Conservation (phyloP, 2,113 vertebrate species). For the Phodopus roborovskii region DNA sequence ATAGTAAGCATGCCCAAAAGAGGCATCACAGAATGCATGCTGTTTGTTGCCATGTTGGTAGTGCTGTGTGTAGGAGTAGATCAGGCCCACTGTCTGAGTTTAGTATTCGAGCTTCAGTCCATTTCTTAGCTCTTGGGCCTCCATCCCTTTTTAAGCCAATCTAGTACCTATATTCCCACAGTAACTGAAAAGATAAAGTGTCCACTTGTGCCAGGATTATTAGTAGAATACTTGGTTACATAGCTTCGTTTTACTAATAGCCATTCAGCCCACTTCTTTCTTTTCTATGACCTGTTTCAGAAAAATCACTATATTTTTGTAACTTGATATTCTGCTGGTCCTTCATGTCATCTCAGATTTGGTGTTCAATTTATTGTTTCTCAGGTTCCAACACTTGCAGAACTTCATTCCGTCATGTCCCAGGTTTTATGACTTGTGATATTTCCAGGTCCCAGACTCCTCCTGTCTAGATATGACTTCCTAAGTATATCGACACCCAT, state of each 20-base stretch:
- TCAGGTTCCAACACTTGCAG: neutral
- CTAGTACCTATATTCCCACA: neutral
- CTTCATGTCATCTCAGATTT: neutral
- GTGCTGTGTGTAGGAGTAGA: neutral
- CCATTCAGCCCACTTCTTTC: neutral
- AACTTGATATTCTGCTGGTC: neutral
- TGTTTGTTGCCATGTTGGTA: neutral
- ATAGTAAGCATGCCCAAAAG: neutral
- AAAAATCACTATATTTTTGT: neutral
- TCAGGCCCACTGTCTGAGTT: neutral
- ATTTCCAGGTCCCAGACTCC: neutral
- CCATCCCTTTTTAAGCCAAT: neutral
- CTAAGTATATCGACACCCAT: neutral
- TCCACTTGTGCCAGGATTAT: neutral
- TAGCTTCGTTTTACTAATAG: conserved; percentile 20
- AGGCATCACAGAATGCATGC: rapidly evolving
- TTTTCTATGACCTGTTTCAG: neutral
- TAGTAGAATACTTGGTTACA: neutral
- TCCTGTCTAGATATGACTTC: neutral
- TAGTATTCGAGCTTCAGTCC: neutral
- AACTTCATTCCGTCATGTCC: neutral
- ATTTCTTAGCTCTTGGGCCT: neutral
- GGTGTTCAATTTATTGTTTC: neutral
- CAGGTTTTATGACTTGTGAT: neutral
- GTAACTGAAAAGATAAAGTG: neutral